Conservation (phyloP, 2,113 vertebrate genomes). For the Chelonoidis abingdonii region DNA sequence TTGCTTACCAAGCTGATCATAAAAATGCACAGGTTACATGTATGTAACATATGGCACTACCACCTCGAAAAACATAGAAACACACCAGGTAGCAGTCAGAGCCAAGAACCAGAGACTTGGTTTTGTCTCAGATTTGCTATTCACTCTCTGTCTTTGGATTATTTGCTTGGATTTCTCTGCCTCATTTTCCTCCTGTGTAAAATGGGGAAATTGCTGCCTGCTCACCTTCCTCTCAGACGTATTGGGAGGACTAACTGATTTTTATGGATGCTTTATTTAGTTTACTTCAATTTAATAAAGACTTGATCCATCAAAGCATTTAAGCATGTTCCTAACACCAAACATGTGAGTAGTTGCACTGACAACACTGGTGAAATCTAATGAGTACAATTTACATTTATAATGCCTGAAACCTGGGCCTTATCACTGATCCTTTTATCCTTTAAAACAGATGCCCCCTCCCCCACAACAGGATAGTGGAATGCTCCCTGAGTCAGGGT, state of each 20-base stretch:
- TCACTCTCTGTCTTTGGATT: neutral
- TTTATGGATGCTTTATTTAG: neutral
- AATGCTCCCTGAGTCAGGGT: neutral
- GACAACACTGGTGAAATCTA: neutral
- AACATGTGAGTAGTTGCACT: neutral
- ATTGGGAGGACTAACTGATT: neutral
- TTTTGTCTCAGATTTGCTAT: conserved; percentile 23
- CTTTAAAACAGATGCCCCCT: neutral
- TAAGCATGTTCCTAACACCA: neutral
- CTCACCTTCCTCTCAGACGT: conserved; percentile 10
- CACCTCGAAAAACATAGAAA: neutral
- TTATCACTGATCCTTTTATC: neutral
- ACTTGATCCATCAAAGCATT: neutral
- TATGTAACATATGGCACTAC: neutral
- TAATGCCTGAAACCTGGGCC: neutral
- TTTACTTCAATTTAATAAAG: neutral
- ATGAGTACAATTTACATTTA: neutral
- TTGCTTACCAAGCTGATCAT: conserved; percentile 3
- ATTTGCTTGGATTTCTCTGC: neutral
- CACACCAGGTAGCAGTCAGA: conserved; percentile 1
- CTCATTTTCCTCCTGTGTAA: neutral
- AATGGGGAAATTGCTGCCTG: neutral
- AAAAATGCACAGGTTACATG: neutral
- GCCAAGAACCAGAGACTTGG: conserved; percentile 19
- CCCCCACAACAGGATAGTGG: neutral